phyloP scores from a whole-genome alignment of 2,888 invertebrate genomes.

The Hydrotaea cyrtoneurina region DNA sequence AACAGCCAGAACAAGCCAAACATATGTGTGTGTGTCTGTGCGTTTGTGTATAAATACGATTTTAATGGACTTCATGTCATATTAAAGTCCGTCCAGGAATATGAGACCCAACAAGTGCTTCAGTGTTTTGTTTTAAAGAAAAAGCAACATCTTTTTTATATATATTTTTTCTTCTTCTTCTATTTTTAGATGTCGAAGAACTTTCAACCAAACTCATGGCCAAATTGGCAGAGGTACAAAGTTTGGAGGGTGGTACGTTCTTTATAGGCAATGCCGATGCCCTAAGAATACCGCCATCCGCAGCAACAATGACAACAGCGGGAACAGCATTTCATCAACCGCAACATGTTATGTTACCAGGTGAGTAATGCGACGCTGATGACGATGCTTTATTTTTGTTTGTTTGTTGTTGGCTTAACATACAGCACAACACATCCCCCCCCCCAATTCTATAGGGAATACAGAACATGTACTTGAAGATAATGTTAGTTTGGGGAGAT shows the following conservation, averaged over 20 bases:
- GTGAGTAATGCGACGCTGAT: conserved; percentile 73
- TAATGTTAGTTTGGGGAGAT: too few relatives aligned
- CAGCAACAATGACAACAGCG: conserved; percentile 55
- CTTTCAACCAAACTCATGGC: conserved; percentile 81
- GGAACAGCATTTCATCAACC: conserved; percentile 76
- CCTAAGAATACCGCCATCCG: conserved; percentile 73
- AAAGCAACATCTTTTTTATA: neutral
- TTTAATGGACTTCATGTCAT: conserved; percentile 34
- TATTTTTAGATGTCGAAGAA: conserved; percentile 80
- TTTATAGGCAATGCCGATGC: conserved; percentile 81
- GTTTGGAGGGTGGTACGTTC: conserved; percentile 80
- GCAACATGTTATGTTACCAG: conserved; percentile 79
- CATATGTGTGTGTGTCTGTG: neutral
- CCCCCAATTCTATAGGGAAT: too few relatives aligned
- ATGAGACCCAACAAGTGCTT: conserved; percentile 34
- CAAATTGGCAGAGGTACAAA: conserved; percentile 80
- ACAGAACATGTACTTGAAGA: too few relatives aligned
- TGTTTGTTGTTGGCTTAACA: neutral
- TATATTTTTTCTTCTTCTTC: conserved; percentile 52
- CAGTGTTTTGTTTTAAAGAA: neutral
- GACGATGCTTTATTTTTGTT: neutral
- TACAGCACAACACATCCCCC: too few relatives aligned
- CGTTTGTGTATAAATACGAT: conserved; percentile 4
- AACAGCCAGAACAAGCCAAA: neutral
- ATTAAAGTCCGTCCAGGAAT: conserved; percentile 33